These are phyloP conservation scores for Agapornis canus DNA, from an alignment of 2,797 vertebrate species.

Conservation along the genomic window DNA sequence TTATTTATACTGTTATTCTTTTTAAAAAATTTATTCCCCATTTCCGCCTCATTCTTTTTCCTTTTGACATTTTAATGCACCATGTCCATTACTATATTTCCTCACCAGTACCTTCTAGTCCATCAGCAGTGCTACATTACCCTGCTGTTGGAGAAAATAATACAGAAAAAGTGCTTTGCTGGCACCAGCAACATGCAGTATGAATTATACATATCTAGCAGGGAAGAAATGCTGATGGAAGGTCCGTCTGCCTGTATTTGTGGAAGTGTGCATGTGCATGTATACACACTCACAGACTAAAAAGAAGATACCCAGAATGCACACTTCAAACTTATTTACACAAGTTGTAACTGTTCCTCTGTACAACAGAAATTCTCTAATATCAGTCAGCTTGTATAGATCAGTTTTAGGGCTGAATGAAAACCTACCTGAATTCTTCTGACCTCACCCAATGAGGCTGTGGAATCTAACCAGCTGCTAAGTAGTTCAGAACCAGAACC, in stretches of 20 bases:
- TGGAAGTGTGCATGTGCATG: background rate
- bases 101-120: slow-evolving; percentile 60
- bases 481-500: slow-evolving; percentile 10
- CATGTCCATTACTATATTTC: slow-evolving; percentile 67
- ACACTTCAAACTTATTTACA: background rate
- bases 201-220: slow-evolving; percentile 84
- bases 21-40: slow-evolving; percentile 38
- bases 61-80: slow-evolving; percentile 71
- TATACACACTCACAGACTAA: background rate
- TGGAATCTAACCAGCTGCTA: background rate
- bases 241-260: background rate
- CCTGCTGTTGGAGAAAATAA: slow-evolving; percentile 62
- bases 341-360: background rate
- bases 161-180: slow-evolving; percentile 75
- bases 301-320: background rate
- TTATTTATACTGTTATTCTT: slow-evolving; percentile 59
- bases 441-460: background rate
- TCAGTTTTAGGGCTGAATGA: background rate
- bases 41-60: slow-evolving; percentile 43
- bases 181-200: slow-evolving; percentile 78
- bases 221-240: slow-evolving; percentile 40
- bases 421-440: background rate
- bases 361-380: background rate
- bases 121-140: slow-evolving; percentile 65
- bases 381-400: background rate